A percentile compares a stretch with the other conserved stretches of the same genome.
Evolutionary conservation across 2,888 invertebrate species (phyloP).

Genomic region (Xestia ashworthii): DNA sequence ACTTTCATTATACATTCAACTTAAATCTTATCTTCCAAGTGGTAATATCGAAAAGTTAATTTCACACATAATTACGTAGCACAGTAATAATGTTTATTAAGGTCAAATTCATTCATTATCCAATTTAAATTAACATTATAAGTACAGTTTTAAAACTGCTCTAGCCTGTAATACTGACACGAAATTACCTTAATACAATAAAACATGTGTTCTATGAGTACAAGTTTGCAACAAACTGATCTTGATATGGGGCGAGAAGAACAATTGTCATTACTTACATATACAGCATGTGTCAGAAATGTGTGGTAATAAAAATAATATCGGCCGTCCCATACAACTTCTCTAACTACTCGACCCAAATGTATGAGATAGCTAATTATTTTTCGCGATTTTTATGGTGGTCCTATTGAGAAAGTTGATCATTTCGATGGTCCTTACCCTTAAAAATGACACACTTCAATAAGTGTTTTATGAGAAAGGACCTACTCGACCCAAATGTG

Average conservation of each 20-base stretch:
- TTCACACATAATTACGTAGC: slow-evolving; percentile 59
- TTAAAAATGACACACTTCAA: too few species aligned
- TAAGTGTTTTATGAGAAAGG: too few species aligned
- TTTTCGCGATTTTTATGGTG: not conserved
- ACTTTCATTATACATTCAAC: slow-evolving; percentile 30
- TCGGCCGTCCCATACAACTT: too few species aligned
- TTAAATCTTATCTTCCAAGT: slow-evolving; percentile 31
- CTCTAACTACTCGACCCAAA: not conserved
- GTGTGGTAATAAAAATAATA: not conserved
- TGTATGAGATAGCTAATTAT: not conserved
- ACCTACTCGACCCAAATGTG: not conserved
- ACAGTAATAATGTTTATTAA: slow-evolving; percentile 51
- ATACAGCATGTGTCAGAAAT: not conserved
- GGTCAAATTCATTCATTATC: slow-evolving; percentile 40
- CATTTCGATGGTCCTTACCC: not conserved
- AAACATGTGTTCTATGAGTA: slow-evolving; percentile 56
- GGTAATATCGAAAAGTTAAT: slow-evolving; percentile 59
- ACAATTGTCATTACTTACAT: slow-evolving; percentile 4
- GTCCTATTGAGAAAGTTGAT: not conserved
- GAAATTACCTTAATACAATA: slow-evolving; percentile 44
- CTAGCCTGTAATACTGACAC: slow-evolving; percentile 18
- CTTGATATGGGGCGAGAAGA: slow-evolving; percentile 38
- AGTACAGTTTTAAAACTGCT: slow-evolving; percentile 25
- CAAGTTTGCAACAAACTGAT: slow-evolving; percentile 54
- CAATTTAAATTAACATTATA: slow-evolving; percentile 61